Percentiles rank a stretch among this genome's conserved stretches.
Evolutionary conservation across 1,140 invertebrate species (phyloP).

Genomic region (Drosophila bocki): DNA sequence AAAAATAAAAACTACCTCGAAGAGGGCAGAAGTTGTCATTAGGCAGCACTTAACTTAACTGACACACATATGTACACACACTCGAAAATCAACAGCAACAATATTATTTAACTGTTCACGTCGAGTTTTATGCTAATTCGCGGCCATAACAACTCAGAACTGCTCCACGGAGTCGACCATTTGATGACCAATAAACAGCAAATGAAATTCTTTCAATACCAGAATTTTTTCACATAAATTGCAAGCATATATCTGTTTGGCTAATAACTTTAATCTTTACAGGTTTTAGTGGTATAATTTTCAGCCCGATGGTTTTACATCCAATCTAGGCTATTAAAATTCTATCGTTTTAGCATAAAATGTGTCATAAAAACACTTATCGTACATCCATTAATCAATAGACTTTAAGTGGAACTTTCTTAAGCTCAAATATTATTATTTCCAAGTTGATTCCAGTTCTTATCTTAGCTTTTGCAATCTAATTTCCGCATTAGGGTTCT

Average conservation of each 20-base stretch:
- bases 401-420: background rate
- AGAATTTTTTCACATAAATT: slow-evolving; percentile 6
- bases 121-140: slow-evolving; percentile 75
- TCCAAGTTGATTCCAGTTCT: background rate
- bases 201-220: slow-evolving; percentile 23
- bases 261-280: slow-evolving; percentile 15
- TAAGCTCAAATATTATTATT: slow-evolving; percentile 3
- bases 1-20: slow-evolving; percentile 31
- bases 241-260: slow-evolving; percentile 2
- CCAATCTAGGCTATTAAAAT: background rate
- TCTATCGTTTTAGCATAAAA: background rate
- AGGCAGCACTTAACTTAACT: slow-evolving; percentile 74
- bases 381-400: slow-evolving; percentile 4
- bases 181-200: slow-evolving; percentile 50
- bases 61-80: slow-evolving; percentile 22
- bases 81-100: slow-evolving; percentile 43
- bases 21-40: slow-evolving; percentile 62
- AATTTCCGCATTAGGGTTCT: slow-evolving; percentile 15
- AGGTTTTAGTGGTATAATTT: slow-evolving; percentile 3
- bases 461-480: slow-evolving; percentile 5
- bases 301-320: slow-evolving; percentile 5
- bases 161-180: slow-evolving; percentile 23
- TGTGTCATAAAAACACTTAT: slow-evolving; percentile 4
- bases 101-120: slow-evolving; percentile 83
- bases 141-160: slow-evolving; percentile 44